These are phyloP conservation scores for Callorhinus ursinus DNA, from an alignment of 2,113 vertebrate species.

Conservation along the genomic window DNA sequence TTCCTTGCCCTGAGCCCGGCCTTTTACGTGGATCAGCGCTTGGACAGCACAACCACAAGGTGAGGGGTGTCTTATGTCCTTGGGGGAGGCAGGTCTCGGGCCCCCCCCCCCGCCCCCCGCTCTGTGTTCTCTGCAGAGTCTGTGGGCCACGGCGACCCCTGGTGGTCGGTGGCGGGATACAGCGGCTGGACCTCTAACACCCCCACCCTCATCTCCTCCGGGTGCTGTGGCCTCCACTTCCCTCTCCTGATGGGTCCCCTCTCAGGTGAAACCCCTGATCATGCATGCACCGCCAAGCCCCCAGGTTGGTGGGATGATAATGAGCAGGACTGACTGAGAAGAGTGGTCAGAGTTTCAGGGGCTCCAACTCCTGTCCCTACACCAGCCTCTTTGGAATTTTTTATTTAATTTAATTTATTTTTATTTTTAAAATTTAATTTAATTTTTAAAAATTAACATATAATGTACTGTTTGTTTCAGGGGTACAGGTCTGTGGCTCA, in stretches of 20 bases:
- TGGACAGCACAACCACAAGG: background rate
- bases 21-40: background rate
- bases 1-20: background rate
- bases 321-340: background rate
- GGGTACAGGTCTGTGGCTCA: too few relatives aligned
- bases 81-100: accelerated
- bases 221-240: background rate
- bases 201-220: background rate
- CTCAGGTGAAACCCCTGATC: background rate
- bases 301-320: background rate
- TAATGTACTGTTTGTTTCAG: too few relatives aligned
- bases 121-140: background rate
- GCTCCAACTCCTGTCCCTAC: background rate
- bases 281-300: too few relatives aligned
- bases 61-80: background rate
- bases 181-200: background rate
- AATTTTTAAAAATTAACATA: too few relatives aligned
- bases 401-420: background rate
- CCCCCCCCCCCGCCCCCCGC: background rate
- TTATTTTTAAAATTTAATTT: background rate
- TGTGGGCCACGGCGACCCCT: background rate
- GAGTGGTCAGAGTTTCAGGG: background rate
- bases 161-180: background rate
- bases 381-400: background rate
- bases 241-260: background rate